Evolutionary conservation across 1,140 invertebrate genomes (phyloP), one percentile per base, ranked within the genome.

Genomic region (Dendrolimus punctatus): DNA sequence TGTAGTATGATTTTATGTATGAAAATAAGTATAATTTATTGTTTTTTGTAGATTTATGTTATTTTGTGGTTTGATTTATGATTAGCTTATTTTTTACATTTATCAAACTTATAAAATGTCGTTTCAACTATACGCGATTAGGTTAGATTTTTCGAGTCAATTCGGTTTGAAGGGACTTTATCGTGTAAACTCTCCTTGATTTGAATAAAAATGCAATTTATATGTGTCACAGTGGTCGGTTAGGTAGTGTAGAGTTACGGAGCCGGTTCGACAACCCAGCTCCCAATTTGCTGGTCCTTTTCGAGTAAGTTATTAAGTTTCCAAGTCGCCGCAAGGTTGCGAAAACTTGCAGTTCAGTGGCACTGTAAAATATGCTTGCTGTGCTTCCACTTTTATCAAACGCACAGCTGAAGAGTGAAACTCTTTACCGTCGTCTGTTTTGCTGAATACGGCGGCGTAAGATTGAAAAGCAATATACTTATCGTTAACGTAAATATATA

Each of bases 221-320:
- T 85, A 85, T 85, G 82, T 82, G 79, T 76, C 68, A 74, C 65
- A 65, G 76, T 69, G 74, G 66, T 72, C 62, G 78, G 76, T 70
- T 66, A 75, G 73, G 68, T 74, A 70, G 76, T 82, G 65, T 85
- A 68, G 80, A 69, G 80, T 85, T 83, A 76, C 80, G 50, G 59
- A 80, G 76, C 82, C 78, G 82, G 82, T 85, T 55, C 50, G 66
- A 71, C 74, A 58, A 71, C 65, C 73, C 59, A 64, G 70, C 80
- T 85, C 73, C 82, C 80, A 85, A 85, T 83, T 85, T 85, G 78
- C 71, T 80, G 76, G 73, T 71, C 71, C 76, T 78, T 82, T 85
- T 85, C 78, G 79, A 85, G 80, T 85, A 84, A 85, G 82, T 85
- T 84, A 85, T 85, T 85, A 85, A 84, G 77, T 85, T 85, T 85